These are phyloP conservation scores for Octonoba sinensis DNA, from an alignment of 2,888 invertebrate genomes.

Conservation along the genomic window DNA sequence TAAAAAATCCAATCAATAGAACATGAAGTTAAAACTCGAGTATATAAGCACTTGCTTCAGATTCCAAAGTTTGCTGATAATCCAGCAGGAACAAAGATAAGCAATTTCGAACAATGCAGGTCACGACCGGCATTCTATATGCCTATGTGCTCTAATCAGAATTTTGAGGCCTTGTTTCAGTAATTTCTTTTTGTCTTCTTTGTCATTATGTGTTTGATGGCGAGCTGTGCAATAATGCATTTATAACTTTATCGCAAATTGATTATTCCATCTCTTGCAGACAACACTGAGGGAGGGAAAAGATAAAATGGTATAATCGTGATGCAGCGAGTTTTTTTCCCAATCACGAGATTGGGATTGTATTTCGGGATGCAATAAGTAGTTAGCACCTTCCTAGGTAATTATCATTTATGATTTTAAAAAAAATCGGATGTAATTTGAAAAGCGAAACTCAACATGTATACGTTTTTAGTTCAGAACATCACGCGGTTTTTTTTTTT, in stretches of 20 bases:
- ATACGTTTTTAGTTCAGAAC: too few species aligned
- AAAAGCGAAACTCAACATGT: too few species aligned
- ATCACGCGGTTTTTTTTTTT: too few species aligned
- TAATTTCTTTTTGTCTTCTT: conserved; percentile 35
- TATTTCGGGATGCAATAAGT: too few species aligned
- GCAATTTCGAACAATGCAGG: conserved; percentile 55
- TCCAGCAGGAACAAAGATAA: conserved; percentile 35
- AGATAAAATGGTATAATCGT: conserved; percentile 15
- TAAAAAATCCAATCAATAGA: conserved; percentile 6
- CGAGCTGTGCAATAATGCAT: conserved; percentile 32
- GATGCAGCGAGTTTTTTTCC: conserved; percentile 18
- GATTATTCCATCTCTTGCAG: too few species aligned
- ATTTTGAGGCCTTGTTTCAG: conserved; percentile 36
- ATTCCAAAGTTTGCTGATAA: conserved; percentile 63
- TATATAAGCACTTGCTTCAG: conserved; percentile 15
- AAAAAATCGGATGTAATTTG: too few species aligned
- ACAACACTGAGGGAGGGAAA: not conserved
- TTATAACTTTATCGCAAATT: conserved; percentile 30
- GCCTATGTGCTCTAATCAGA: conserved; percentile 43
- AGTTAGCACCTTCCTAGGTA: too few species aligned
- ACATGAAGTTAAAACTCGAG: not conserved
- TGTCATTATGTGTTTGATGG: conserved; percentile 25
- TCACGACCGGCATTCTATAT: conserved; percentile 32
- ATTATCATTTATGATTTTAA: too few species aligned
- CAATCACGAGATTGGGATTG: conserved; percentile 23